These are phyloP conservation scores for Acanthurus lineatus DNA, from an alignment of 2,797 vertebrate genomes.

Conservation along the genomic window DNA sequence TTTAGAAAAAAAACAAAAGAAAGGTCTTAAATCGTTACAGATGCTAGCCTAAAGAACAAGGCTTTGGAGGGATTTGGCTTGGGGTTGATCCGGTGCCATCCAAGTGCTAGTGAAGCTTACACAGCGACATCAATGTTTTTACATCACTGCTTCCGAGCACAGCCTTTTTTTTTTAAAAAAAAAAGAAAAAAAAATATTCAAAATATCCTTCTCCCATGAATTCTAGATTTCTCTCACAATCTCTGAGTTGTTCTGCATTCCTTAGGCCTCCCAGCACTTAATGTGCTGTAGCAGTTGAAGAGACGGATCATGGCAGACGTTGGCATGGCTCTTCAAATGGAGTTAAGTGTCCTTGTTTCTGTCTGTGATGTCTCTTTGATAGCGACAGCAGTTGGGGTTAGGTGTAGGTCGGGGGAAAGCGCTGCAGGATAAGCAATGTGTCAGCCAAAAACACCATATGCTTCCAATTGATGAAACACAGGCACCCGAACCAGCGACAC, in stretches of 20 bases:
- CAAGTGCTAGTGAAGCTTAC: conserved; percentile 72
- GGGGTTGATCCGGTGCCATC: conserved; percentile 77
- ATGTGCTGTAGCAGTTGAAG: conserved; percentile 30
- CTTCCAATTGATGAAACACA: conserved; percentile 59
- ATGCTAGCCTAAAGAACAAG: conserved; percentile 78
- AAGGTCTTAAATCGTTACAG: conserved; percentile 80
- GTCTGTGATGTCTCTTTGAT: conserved; percentile 35
- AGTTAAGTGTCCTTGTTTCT: conserved; percentile 23
- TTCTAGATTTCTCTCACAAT: conserved; percentile 56
- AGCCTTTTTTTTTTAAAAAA: conserved; percentile 33
- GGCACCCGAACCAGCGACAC: conserved; percentile 67
- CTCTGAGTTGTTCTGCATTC: conserved; percentile 43
- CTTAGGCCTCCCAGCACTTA: conserved; percentile 26
- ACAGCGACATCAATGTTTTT: conserved; percentile 72
- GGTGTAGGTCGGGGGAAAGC: conserved; percentile 49
- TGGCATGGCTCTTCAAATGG: conserved; percentile 25
- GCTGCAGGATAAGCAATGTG: conserved; percentile 38
- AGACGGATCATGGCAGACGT: not conserved
- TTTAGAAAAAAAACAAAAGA: conserved; percentile 70
- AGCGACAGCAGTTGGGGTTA: conserved; percentile 40
- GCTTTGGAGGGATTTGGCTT: conserved; percentile 73
- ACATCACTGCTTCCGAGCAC: conserved; percentile 71
- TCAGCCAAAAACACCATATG: conserved; percentile 67
- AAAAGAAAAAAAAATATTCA: not conserved
- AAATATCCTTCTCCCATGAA: conserved; percentile 42